These are phyloP conservation scores for Gonioctena quinquepunctata DNA, from an alignment of 1,140 invertebrate species.

Conservation along the genomic window DNA sequence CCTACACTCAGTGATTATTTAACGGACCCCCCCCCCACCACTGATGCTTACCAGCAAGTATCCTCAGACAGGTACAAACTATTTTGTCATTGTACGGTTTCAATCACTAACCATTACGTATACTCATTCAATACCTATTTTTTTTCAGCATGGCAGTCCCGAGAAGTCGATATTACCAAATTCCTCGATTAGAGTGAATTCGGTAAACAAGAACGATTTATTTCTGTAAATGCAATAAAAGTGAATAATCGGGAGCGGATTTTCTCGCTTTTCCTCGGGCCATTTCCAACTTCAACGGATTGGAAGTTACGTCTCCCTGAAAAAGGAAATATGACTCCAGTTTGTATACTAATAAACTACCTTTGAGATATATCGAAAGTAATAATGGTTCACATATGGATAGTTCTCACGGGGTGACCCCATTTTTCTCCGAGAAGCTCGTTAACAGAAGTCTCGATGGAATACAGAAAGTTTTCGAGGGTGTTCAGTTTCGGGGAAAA, in stretches of 20 bases:
- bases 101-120: too few relatives aligned
- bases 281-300: slow-evolving; percentile 22
- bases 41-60: too few relatives aligned
- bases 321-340: slow-evolving; percentile 3
- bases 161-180: neutral
- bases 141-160: neutral
- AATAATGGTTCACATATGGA: slow-evolving; percentile 1
- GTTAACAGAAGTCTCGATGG: too few relatives aligned
- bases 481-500: too few relatives aligned
- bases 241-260: slow-evolving; percentile 30
- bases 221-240: slow-evolving; percentile 26
- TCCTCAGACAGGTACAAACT: too few relatives aligned
- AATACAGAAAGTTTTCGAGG: too few relatives aligned
- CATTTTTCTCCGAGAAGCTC: too few relatives aligned
- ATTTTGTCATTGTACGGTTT: too few relatives aligned
- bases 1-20: too few relatives aligned
- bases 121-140: neutral
- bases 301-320: slow-evolving; percentile 7
- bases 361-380: neutral
- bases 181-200: slow-evolving; percentile 4
- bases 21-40: too few relatives aligned
- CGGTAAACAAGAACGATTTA: slow-evolving; percentile 25
- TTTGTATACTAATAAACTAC: slow-evolving; percentile 9
- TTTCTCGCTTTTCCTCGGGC: slow-evolving; percentile 27
- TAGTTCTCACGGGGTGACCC: neutral